A percentile compares a stretch with the other conserved stretches of the same genome.
These are phyloP conservation scores for Agapornis canus DNA, from an alignment of 2,797 vertebrate species.

Conservation along the genomic window DNA sequence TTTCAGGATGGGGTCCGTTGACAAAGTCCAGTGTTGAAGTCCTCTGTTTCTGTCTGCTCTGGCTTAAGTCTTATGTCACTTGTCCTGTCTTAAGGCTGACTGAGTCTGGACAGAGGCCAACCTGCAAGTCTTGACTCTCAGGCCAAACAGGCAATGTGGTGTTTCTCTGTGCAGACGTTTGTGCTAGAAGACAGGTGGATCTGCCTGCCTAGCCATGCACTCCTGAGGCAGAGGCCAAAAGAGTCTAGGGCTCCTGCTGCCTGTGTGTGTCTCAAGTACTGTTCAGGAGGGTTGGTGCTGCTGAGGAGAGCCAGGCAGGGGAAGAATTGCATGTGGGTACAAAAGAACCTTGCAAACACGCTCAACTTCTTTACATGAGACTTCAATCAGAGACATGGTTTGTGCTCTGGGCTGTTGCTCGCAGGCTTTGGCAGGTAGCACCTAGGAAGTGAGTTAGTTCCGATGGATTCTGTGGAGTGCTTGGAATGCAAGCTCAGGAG, in stretches of 20 bases:
- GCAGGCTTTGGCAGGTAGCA: neutral
- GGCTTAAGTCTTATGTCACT: neutral
- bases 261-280: rapidly evolving
- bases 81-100: neutral
- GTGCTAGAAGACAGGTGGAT: neutral
- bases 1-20: neutral
- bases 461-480: neutral
- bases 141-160: neutral
- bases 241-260: neutral
- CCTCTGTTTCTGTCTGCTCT: neutral
- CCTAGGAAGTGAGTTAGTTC: neutral
- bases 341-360: neutral
- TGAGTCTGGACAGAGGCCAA: rapidly evolving
- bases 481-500: neutral
- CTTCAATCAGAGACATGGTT: neutral
- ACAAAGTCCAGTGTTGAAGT: neutral
- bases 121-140: neutral
- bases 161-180: neutral
- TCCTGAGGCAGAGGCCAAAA: neutral
- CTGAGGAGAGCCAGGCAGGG: neutral
- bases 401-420: neutral
- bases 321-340: neutral
- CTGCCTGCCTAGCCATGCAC: neutral
- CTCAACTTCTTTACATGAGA: neutral
- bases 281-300: neutral